Percentiles rank a stretch among this genome's conserved stretches.
Evolutionary conservation across 2,797 vertebrate species (phyloP).

Genomic region (Chromis chromis): DNA sequence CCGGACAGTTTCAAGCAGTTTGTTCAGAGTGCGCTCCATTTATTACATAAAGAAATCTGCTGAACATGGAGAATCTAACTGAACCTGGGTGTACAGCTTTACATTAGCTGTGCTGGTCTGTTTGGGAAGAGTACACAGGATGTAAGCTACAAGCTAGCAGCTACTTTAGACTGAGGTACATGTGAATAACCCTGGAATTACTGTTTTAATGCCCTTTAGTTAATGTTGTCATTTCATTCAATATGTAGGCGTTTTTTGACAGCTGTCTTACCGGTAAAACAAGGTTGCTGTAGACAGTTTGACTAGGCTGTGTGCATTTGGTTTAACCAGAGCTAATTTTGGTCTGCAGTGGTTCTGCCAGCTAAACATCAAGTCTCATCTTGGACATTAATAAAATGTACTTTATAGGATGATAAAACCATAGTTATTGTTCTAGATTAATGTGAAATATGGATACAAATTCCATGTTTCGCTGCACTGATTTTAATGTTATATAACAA

Average conservation of each 20-base stretch:
- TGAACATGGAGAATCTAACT: background rate
- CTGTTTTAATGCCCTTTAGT: background rate
- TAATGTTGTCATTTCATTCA: background rate
- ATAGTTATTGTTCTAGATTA: no score
- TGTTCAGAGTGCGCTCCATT: background rate
- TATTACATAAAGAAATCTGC: background rate
- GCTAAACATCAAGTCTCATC: no score
- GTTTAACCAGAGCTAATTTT: background rate
- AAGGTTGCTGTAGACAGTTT: background rate
- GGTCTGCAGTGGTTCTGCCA: no score
- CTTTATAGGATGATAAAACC: no score
- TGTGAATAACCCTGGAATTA: background rate
- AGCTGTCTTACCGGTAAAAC: background rate
- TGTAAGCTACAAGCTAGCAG: background rate
- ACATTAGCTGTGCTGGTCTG: background rate
- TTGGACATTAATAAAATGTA: no score
- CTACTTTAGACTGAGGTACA: background rate
- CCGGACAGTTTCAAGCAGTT: background rate
- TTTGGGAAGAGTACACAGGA: background rate
- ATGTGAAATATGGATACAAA: no score
- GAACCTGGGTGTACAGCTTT: background rate
- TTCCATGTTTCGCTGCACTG: no score
- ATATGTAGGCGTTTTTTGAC: background rate
- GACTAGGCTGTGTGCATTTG: background rate
- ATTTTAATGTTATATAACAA: no score